Evolutionary conservation across 1,140 invertebrate species (phyloP).

Genomic region (Cecropterus lyciades): DNA sequence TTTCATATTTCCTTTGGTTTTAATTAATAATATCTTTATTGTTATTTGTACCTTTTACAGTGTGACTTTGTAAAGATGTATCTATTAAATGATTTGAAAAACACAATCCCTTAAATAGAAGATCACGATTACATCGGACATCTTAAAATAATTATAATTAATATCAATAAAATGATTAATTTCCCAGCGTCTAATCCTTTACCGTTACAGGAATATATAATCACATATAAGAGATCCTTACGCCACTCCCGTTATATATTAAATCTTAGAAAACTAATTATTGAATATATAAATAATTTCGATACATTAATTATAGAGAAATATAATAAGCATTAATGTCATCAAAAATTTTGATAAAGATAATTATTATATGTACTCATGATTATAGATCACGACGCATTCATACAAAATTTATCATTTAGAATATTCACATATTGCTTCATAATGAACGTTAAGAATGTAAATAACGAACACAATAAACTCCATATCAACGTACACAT

Average conservation of each 20-base stretch:
- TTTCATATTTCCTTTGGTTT: too few relatives aligned
- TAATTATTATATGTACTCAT: too few relatives aligned
- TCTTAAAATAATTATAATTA: neutral
- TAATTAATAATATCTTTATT: too few relatives aligned
- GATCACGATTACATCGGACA: neutral
- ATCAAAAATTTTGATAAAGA: neutral
- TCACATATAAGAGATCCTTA: conserved; percentile 9
- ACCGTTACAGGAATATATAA: conserved; percentile 5
- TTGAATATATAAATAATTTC: neutral
- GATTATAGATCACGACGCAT: too few relatives aligned
- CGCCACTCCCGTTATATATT: neutral
- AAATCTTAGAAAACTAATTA: conserved; percentile 2
- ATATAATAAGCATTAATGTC: conserved; percentile 3
- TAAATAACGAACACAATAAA: too few relatives aligned
- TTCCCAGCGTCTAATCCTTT: neutral
- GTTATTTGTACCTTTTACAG: too few relatives aligned
- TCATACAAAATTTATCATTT: too few relatives aligned
- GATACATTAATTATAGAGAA: neutral
- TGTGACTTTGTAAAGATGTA: too few relatives aligned
- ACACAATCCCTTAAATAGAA: too few relatives aligned
- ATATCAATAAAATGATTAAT: neutral
- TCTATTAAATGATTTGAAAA: too few relatives aligned
- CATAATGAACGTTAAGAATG: too few relatives aligned
- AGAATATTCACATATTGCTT: neutral
- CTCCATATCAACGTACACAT: too few relatives aligned